Base-by-base conservation (phyloP, 2,888 invertebrate genomes). In the Macaria liturata region DNA sequence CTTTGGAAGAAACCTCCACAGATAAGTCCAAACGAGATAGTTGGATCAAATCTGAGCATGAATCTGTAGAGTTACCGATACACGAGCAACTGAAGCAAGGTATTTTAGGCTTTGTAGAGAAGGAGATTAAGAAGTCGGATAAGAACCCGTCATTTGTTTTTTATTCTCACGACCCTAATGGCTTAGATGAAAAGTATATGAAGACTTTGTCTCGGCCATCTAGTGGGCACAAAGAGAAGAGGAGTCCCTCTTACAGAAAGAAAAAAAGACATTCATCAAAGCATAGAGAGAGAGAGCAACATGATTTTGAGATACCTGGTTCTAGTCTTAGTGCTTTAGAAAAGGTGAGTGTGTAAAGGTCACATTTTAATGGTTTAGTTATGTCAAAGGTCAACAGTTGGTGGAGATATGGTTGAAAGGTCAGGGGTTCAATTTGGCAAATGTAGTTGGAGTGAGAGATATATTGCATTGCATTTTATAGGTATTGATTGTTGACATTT, bases 41-140 rank as follows among this genome's bases (percentile, higher is more conserved):
- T 62, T 92, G 92, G 92, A 84, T 88, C 34, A 86, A 89, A 63
- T 91, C 92, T 0, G 92, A 92, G 67, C 86, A 91, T 56, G 92
- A 93, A 62, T 94, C 93, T 0, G 80, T 93, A 20, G 94, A 94
- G 69, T 72, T 93, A 32, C 93, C 94, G 47, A 94, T 94, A 43
- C 94, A 94, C 66, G 91, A 92, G 57, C 92, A 92, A 75, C 86
- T 92, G 50, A 92, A 92, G 69, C 89, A 89, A 78, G 92, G 89
- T 49, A 92, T 92, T 45, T 67, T 92, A 61, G 92, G 91, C 5
- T 92, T 92, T 71, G 91, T 92, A 30, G 92, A 92, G 66, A 88
- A 92, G 62, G 92, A 92, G 79, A 84, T 92, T 34, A 91, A 92
- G 59, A 92, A 92, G 62, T 82, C 91, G 0, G 92, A 92, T 52